These are phyloP conservation scores for Apotomis turbidana DNA, from an alignment of 2,888 invertebrate species.

Conservation along the genomic window DNA sequence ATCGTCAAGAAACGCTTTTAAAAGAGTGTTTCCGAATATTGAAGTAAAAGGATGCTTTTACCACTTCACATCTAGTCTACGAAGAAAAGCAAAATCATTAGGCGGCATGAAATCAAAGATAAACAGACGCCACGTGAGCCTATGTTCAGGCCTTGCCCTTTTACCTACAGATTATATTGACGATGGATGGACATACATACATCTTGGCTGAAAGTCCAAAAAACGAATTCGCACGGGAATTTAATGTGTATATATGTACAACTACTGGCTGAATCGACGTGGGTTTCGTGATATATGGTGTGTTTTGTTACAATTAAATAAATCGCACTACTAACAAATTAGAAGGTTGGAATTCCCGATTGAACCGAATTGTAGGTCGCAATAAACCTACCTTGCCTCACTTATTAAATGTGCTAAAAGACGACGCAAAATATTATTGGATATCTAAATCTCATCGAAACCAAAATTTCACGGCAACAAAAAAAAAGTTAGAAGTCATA, in stretches of 20 bases:
- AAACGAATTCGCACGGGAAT: conserved; percentile 2
- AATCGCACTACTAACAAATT: conserved; percentile 10
- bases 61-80: conserved; percentile 15
- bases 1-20: conserved; percentile 6
- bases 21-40: conserved; percentile 11
- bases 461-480: conserved; percentile 6
- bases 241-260: conserved; percentile 12
- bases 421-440: conserved; percentile 18
- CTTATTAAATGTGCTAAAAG: conserved; percentile 7
- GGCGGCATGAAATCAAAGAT: conserved; percentile 22
- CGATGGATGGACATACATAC: conserved; percentile 13
- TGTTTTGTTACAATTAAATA: conserved; percentile 7
- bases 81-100: conserved; percentile 15
- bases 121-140: conserved; percentile 21
- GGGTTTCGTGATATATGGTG: conserved; percentile 15
- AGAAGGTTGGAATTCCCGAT: conserved; percentile 11
- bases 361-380: conserved; percentile 9
- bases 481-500: conserved; percentile 10
- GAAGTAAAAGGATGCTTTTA: conserved; percentile 13
- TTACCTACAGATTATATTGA: conserved; percentile 15
- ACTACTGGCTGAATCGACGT: conserved; percentile 1
- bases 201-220: conserved; percentile 13
- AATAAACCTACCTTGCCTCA: conserved; percentile 12
- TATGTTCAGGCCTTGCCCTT: conserved; percentile 12
- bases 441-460: conserved; percentile 11